Base-by-base conservation (phyloP, 2,113 vertebrate species). In the Mohoua ochrocephala region DNA sequence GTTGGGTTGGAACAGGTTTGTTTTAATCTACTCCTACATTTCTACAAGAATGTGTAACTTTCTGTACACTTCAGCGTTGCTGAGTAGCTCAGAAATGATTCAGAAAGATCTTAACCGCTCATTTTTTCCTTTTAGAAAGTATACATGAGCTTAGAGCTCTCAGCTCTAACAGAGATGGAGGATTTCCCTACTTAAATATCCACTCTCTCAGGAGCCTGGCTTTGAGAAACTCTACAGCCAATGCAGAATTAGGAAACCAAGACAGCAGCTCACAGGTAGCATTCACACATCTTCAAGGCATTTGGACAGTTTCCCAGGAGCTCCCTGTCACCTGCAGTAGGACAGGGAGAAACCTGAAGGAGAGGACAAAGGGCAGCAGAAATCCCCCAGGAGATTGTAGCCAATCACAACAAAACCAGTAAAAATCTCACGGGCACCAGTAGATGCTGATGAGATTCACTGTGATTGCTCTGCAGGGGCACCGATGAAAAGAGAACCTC, bases 241-340 rank as follows among this genome's bases (percentile, higher is more conserved):
- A 0, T 1, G 4, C 3, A 45, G 15, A 65, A 22, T 14, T 47
- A 59, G 20, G 26, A 93, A 84, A 67, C 2, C 11, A 68, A 50
- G 49, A 44, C 3, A 74, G 30, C 2, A 15, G 47, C 44, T 87
- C 60, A 2, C 2, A 13, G 2, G 2, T 2, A 39, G 33, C 0
- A 1, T 53, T 45, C 33, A 45, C 12, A 24, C 30, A 33, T 49
- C 45, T 50, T 59, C 35, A 16, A 56, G 60, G 19, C 30, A 30
- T 22, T 85, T 67, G 37, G 27, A 8, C 37, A 86, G 33, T 54
- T 54, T 54, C 49, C 33, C 54, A 47, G 12, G 19, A 64, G n/a
- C 33, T 18, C 50, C 18, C 1, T 16, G 30, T 9, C 19, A 35
- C 49, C 60, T 78, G 30, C 3, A 59, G 44, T 10, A 19, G 37